Evolutionary conservation across 2,888 invertebrate species (phyloP).

Genomic region (Folsomia candida): DNA sequence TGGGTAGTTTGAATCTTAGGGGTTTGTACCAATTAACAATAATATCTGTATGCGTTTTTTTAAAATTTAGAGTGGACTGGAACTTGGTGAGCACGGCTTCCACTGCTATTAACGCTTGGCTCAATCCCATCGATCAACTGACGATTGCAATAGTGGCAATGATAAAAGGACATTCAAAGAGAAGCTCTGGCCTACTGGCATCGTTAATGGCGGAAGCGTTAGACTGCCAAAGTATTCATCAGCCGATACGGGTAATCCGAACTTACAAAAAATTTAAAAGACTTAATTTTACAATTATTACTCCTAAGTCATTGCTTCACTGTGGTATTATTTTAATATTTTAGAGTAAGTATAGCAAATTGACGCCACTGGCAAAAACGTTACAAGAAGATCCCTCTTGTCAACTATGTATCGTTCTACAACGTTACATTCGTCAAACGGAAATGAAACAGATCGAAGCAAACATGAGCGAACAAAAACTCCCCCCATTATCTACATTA

Average conservation of each 20-base stretch:
- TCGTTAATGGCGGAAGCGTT: conserved; percentile 93
- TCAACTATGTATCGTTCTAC: conserved; percentile 83
- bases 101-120: conserved; percentile 96
- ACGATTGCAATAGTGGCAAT: conserved; percentile 79
- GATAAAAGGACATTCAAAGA: conserved; percentile 72
- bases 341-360: conserved; percentile 84
- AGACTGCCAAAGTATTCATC: conserved; percentile 80
- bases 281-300: no score
- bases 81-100: conserved; percentile 92
- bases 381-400: conserved; percentile 93
- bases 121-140: conserved; percentile 90
- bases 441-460: conserved; percentile 75
- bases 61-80: conserved; percentile 76
- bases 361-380: conserved; percentile 83
- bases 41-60: not conserved
- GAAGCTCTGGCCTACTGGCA: conserved; percentile 83
- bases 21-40: conserved; percentile 12
- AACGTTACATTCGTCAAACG: conserved; percentile 76
- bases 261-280: not conserved
- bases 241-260: conserved; percentile 63
- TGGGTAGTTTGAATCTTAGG: conserved; percentile 31
- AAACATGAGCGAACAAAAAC: conserved; percentile 75
- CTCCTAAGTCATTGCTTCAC: conserved; percentile 46
- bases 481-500: conserved; percentile 82
- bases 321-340: conserved; percentile 29